Evolutionary conservation across 2,797 vertebrate species (phyloP), one percentile per base, ranked within the genome.

Genomic region (Brotula barbata): DNA sequence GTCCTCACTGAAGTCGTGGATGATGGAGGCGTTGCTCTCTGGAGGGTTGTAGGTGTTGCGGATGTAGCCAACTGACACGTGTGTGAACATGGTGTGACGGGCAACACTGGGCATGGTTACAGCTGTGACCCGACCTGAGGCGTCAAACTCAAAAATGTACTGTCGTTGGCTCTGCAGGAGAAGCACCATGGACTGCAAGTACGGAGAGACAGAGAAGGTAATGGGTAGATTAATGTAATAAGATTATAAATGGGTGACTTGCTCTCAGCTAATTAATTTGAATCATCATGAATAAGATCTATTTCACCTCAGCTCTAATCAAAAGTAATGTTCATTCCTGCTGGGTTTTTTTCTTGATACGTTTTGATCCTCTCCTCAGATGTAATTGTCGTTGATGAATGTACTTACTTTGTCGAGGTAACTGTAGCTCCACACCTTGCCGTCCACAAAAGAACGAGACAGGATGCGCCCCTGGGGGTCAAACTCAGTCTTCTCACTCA

Each of bases 81-180:
- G 96, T 1, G 96, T 99, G 86, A 93, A 94, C 96, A 99, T 94
- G 81, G 95, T 99, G 89, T 99, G 97, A 60, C 97, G 94, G 39
- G 97, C 97, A 0, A 99, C 96, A 0, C 97, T 99, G 49, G 97
- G 97, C 97, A 99, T 98, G 71, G 96, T 99, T 75, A 99, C 96
- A 0, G 96, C 96, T 0, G 94, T 95, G 72, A 99, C 95, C 6
- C 92, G 94, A 51, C 95, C 94, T 0, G 95, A 95, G 23, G 93
- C 75, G 45, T 99, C 97, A 9, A 96, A 99, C 88, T 99, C 97
- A 15, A 99, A 99, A 85, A 99, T 91, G 68, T 99, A 99, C 85
- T 99, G 97, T 10, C 95, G 91, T 64, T 99, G 97, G 75, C 95
- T 98, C 90, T 99, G 97, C 60, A 99, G 93, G 41, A 99, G 94